These are phyloP conservation scores for Tethya wilhelma DNA, from an alignment of 37 sponge, comb jelly and placozoan species.

Conservation along the genomic window DNA sequence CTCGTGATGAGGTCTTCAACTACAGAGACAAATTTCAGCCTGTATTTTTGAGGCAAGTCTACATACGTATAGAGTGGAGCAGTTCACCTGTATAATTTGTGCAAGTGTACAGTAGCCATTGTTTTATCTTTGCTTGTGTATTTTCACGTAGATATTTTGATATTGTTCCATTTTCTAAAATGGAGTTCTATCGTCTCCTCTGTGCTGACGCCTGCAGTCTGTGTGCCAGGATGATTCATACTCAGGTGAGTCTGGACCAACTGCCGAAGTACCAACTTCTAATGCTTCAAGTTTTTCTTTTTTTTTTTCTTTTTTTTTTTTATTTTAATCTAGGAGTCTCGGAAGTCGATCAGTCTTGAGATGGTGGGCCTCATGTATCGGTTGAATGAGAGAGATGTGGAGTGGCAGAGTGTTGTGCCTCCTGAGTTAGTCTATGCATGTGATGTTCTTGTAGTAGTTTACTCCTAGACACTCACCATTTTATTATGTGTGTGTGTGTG, in stretches of 20 bases:
- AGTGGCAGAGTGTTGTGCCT: constrained; percentile 66
- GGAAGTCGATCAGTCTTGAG: constrained; percentile 49
- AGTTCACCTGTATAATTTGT: constrained; percentile 5
- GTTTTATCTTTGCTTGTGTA: background rate
- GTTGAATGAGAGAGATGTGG: constrained; percentile 68
- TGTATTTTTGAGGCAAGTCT: constrained; percentile 70
- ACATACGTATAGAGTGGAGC: too few species aligned
- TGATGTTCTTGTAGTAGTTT: background rate
- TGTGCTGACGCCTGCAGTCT: constrained; percentile 68
- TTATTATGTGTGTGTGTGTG: background rate
- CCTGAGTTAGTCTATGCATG: constrained; percentile 79
- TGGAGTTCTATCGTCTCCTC: constrained; percentile 71
- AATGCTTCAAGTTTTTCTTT: background rate
- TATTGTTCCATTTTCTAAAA: constrained; percentile 63
- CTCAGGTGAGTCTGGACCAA: constrained; percentile 34
- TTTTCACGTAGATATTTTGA: constrained; percentile 50
- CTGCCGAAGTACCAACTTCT: background rate
- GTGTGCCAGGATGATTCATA: constrained; percentile 27
- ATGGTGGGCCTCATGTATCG: constrained; percentile 81
- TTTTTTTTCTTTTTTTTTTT: background rate
- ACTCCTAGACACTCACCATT: background rate
- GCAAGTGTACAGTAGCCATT: background rate
- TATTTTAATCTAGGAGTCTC: constrained; percentile 42
- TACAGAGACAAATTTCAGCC: constrained; percentile 72
- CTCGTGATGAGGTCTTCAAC: constrained; percentile 60